Evolutionary conservation across 2,113 vertebrate genomes (phyloP).

Genomic region (Morone saxatilis): DNA sequence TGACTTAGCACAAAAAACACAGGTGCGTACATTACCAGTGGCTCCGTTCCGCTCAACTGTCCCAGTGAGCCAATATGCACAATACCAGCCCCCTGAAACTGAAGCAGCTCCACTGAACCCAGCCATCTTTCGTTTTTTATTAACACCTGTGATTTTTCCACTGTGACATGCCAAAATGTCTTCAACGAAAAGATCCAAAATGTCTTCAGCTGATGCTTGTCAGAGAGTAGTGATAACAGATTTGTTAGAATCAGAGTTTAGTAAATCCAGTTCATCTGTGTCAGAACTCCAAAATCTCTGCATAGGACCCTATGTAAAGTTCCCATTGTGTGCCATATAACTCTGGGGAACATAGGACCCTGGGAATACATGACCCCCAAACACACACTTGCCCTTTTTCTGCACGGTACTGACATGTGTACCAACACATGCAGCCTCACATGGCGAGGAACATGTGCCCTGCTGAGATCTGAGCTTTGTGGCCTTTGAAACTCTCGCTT

Average conservation of each 20-base stretch:
- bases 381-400: constrained; percentile 5
- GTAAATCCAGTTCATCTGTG: not conserved
- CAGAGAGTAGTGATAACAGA: not conserved
- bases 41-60: not conserved
- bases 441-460: constrained; percentile 61
- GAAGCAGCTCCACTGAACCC: no score
- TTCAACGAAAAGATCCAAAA: no score
- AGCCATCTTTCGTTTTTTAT: no score
- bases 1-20: not conserved
- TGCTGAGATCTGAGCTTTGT: constrained; percentile 66
- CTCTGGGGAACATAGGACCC: no score
- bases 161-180: no score
- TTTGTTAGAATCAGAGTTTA: not conserved
- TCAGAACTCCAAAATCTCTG: not conserved
- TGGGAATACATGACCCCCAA: not conserved
- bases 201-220: no score
- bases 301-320: no score
- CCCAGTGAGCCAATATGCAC: not conserved
- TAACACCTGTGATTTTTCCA: not conserved
- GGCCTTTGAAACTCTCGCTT: constrained; percentile 65
- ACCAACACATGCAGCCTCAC: constrained; percentile 65
- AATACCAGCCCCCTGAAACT: not conserved
- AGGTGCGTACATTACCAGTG: not conserved
- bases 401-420: constrained; percentile 59
- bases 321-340: no score